A percentile compares a stretch with the other conserved stretches of the same genome.
These are phyloP conservation scores for Onychomys arenicola DNA, from an alignment of 2,797 vertebrate species.

Conservation along the genomic window DNA sequence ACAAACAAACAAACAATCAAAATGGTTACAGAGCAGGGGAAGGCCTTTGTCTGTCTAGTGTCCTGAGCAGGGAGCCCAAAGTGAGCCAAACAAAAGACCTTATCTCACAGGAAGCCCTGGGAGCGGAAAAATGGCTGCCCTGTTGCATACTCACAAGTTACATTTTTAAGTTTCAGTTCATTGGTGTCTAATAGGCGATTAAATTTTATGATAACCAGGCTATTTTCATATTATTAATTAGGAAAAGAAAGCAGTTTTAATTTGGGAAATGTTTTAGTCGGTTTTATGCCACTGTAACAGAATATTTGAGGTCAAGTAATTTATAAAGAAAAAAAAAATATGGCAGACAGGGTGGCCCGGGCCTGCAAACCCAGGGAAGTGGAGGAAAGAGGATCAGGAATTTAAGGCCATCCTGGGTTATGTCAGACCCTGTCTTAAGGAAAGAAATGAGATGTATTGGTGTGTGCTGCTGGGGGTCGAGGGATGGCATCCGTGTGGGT, in stretches of 20 bases:
- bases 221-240: slow-evolving; percentile 24
- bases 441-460: neutral
- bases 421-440: neutral
- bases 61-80: neutral
- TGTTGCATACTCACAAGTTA: neutral
- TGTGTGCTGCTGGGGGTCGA: neutral
- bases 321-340: slow-evolving; percentile 1
- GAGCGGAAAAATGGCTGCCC: neutral
- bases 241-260: slow-evolving; percentile 44
- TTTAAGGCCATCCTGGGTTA: neutral
- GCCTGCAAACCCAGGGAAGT: neutral
- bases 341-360: neutral
- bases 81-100: slow-evolving; percentile 47
- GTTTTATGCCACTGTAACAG: neutral
- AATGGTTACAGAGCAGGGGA: neutral
- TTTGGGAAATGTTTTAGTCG: slow-evolving; percentile 1
- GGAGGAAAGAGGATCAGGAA: neutral
- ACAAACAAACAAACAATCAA: neutral
- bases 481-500: neutral
- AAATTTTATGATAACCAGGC: slow-evolving; percentile 34
- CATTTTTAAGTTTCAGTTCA: slow-evolving; percentile 40
- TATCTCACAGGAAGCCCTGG: neutral
- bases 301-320: neutral
- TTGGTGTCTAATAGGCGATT: slow-evolving; percentile 38
- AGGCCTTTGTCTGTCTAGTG: neutral